Conservation (phyloP, 30 jellyfish, hydroid and myxozoan species). For the Turritopsis rubra region DNA sequence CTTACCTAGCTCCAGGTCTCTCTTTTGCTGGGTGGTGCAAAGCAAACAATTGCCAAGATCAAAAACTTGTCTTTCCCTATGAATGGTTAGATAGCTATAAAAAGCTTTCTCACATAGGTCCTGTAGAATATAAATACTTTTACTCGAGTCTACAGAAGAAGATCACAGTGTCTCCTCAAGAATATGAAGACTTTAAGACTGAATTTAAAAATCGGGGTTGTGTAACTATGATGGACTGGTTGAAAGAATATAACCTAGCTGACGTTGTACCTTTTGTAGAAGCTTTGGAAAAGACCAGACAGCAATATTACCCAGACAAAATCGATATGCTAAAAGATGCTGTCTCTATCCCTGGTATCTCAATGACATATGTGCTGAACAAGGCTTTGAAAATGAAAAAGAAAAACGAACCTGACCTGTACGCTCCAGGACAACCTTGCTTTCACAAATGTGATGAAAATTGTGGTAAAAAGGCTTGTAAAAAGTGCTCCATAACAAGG, state of each 20-base stretch:
- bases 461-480: neutral
- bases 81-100: conserved; percentile 23
- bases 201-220: neutral
- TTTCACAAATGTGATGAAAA: no score
- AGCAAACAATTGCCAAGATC: neutral
- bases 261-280: conserved; percentile 35
- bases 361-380: conserved; percentile 25
- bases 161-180: neutral
- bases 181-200: conserved; percentile 15
- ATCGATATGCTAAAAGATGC: conserved; percentile 18
- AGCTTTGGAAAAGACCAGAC: conserved; percentile 28
- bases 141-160: conserved; percentile 26
- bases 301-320: conserved; percentile 28
- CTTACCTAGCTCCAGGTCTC: conserved; percentile 18
- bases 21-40: conserved; percentile 18
- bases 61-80: conserved; percentile 33
- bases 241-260: conserved; percentile 24
- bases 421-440: conserved; percentile 20
- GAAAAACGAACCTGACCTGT: neutral
- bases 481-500: neutral
- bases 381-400: neutral
- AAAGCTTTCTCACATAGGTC: conserved; percentile 10
- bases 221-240: conserved; percentile 21
- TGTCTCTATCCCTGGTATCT: conserved; percentile 13
- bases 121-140: conserved; percentile 21